These are phyloP conservation scores for Nematolebias whitei DNA, from an alignment of 2,113 vertebrate genomes.

Conservation along the genomic window DNA sequence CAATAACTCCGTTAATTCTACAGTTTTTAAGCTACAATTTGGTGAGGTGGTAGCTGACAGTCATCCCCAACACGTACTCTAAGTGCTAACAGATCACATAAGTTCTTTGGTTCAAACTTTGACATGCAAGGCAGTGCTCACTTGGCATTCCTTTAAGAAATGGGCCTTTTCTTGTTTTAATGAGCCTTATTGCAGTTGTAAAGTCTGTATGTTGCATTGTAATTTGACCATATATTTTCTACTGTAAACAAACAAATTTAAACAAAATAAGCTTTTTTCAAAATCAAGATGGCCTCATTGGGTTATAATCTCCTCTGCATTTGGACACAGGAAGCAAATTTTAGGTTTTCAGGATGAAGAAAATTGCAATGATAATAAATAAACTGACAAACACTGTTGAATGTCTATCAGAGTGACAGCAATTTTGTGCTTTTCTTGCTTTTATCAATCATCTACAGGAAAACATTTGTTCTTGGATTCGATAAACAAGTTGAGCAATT, in stretches of 20 bases:
- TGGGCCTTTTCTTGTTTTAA: too few species aligned
- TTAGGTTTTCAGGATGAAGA: slow-evolving; percentile 24
- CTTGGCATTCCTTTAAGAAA: too few species aligned
- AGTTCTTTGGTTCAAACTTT: too few species aligned
- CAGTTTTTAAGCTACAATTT: too few species aligned
- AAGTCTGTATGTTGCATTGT: neutral
- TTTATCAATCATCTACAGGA: slow-evolving; percentile 35
- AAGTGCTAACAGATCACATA: too few species aligned
- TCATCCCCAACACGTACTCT: too few species aligned
- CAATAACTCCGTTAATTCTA: too few species aligned
- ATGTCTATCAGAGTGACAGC: slow-evolving; percentile 30
- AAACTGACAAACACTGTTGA: neutral
- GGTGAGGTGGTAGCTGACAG: too few species aligned
- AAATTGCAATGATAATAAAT: slow-evolving; percentile 34
- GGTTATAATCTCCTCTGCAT: slow-evolving; percentile 3
- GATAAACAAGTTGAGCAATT: slow-evolving; percentile 15
- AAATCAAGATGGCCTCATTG: slow-evolving; percentile 16
- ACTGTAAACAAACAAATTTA: slow-evolving; percentile 8
- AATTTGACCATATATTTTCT: neutral
- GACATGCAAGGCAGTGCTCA: too few species aligned
- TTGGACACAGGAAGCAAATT: slow-evolving; percentile 7
- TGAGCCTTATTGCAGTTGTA: too few species aligned
- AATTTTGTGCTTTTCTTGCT: slow-evolving; percentile 26
- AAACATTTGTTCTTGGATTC: slow-evolving; percentile 13
- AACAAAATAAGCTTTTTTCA: slow-evolving; percentile 21